Percentiles rank a stretch among this genome's conserved stretches.
Evolutionary conservation across 2,113 vertebrate species (phyloP).

Genomic region (Tenebrosternarchus preto): DNA sequence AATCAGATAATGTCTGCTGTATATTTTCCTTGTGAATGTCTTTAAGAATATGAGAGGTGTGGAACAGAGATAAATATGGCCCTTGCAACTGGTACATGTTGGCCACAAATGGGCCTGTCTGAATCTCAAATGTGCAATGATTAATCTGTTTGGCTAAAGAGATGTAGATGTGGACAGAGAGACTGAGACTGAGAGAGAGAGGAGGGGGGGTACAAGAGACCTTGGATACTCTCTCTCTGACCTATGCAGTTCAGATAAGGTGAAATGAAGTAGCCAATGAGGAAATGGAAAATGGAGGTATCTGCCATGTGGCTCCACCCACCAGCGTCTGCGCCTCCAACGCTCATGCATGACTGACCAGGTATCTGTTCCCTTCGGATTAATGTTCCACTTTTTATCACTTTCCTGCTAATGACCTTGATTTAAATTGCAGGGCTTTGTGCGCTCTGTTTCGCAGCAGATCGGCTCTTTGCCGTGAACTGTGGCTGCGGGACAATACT

Average conservation of each 20-base stretch:
- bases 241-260: constrained; percentile 58
- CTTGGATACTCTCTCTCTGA: constrained; percentile 59
- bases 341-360: constrained; percentile 28
- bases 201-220: not conserved
- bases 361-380: constrained; percentile 67
- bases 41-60: constrained; percentile 46
- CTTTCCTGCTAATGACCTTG: constrained; percentile 72
- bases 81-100: constrained; percentile 47
- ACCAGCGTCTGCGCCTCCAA: constrained; percentile 51
- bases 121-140: constrained; percentile 60
- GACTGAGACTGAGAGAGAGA: too few relatives aligned
- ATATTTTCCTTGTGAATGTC: constrained; percentile 43
- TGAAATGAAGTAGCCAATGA: constrained; percentile 62
- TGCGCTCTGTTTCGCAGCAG: constrained; percentile 60
- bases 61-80: constrained; percentile 50
- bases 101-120: constrained; percentile 53
- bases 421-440: constrained; percentile 72
- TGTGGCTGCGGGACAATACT: constrained; percentile 54
- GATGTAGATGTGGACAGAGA: constrained; percentile 49
- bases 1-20: constrained; percentile 42
- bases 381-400: constrained; percentile 70
- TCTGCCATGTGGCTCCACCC: constrained; percentile 45
- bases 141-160: constrained; percentile 63
- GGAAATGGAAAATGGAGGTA: constrained; percentile 57
- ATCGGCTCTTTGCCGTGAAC: constrained; percentile 62